Evolutionary conservation across 2,113 vertebrate species (phyloP).

Genomic region (Dermatemys mawii): DNA sequence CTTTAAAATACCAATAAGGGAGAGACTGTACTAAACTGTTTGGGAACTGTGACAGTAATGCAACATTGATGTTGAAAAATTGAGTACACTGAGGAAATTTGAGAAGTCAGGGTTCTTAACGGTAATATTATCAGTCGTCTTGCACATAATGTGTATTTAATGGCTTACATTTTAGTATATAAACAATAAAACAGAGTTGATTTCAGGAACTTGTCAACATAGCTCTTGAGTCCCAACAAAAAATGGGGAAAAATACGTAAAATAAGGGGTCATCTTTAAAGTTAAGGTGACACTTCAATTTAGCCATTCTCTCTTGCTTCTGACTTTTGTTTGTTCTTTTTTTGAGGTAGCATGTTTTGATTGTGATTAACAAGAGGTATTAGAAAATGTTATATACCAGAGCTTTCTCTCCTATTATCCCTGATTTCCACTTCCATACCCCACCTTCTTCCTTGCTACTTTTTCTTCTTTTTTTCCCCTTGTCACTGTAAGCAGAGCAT

Average conservation of each 20-base stretch:
- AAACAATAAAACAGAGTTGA: neutral
- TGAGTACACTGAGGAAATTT: neutral
- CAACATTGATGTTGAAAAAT: no score
- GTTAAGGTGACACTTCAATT: neutral
- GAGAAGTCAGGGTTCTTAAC: neutral
- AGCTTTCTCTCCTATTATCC: neutral
- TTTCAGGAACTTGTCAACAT: neutral
- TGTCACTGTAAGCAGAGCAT: rapidly evolving
- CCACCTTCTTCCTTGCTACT: neutral
- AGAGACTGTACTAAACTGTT: no score
- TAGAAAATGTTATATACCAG: no score
- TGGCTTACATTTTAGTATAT: neutral
- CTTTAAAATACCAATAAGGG: no score
- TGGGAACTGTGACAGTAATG: no score
- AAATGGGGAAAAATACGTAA: neutral
- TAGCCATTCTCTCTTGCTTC: neutral
- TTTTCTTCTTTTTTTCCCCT: neutral
- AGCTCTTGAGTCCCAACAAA: neutral
- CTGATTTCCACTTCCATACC: neutral
- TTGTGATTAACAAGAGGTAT: neutral
- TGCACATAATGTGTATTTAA: neutral
- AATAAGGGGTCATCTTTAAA: neutral
- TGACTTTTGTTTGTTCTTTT: rapidly evolving
- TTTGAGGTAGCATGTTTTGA: neutral
- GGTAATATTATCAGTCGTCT: neutral